Evolutionary conservation across 2,113 vertebrate species (phyloP), one percentile per base, ranked within the genome.

Genomic region (Vimba vimba): DNA sequence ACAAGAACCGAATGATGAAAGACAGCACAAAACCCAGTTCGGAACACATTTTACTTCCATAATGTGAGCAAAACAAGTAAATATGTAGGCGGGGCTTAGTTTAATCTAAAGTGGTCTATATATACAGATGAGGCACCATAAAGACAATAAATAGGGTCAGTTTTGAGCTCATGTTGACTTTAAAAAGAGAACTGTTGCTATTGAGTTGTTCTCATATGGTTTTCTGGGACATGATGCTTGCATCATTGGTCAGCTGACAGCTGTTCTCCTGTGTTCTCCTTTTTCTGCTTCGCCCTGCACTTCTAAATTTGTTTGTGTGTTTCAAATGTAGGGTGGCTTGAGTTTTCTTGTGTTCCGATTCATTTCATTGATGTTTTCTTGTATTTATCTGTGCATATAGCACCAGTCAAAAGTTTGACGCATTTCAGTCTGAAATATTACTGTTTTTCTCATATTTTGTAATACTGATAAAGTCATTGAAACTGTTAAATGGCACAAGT

Each of bases 1-100:
- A 96, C 94, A 96, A 97, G 97, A 94, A 95, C 95, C 94, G 95
- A 96, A 97, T 96, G 96, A 96, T 96, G 95, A 93, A 95, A 96
- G 95, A 93, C 93, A 91, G 89, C 96, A 96, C 95, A 95, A 95
- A 95, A 96, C 92, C 96, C 89, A 88, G 0, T 60, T 59, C 23
- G 4, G 21, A 62, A 79, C 23, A 25, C 5, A 6, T 23, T 21
- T 15, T n/a, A 43, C 78, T 60, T n/a, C 36, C 13, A 13, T 77
- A 33, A 77, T 52, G 45, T 77, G 71, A 74, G 43, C 5, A 21
- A 71, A 71, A 71, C 1, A 0, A 4, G 9, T 15, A 15, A 47
- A 75, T 50, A 75, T 75, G 23, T 50, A 75, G 43, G 13, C 43
- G 0, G 39, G 6, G 39, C 73, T 75, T 50, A n/a, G 73, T 15